Conservation (phyloP, 2,797 vertebrate genomes). For the Naso thynnoides region DNA sequence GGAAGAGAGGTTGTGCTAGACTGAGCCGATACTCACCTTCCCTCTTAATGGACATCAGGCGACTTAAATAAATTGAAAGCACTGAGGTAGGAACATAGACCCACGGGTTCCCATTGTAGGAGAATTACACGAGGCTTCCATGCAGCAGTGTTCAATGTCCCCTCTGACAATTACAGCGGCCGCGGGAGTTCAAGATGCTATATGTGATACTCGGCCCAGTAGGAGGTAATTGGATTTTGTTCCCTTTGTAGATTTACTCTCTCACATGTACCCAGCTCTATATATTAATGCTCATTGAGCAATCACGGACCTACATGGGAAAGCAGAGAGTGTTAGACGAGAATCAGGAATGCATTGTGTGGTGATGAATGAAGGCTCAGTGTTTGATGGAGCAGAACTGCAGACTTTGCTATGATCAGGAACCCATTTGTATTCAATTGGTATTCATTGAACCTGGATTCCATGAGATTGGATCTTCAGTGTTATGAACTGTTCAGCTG, state of each 20-base stretch:
- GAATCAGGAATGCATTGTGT: constrained; percentile 41
- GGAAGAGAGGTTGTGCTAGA: constrained; percentile 28
- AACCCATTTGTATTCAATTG: constrained; percentile 33
- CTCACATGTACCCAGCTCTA: constrained; percentile 46
- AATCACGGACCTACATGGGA: constrained; percentile 58
- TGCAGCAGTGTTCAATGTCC: constrained; percentile 62
- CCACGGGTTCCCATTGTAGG: constrained; percentile 53
- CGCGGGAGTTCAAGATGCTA: constrained; percentile 64
- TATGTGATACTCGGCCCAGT: constrained; percentile 51
- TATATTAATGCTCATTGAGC: constrained; percentile 73
- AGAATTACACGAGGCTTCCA: constrained; percentile 62
- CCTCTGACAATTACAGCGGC: constrained; percentile 66
- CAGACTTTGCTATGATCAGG: constrained; percentile 32
- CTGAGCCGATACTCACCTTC: constrained; percentile 54
- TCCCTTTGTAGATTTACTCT: constrained; percentile 67
- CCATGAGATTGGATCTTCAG: constrained; percentile 30
- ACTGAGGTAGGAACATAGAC: constrained; percentile 54
- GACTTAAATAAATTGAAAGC: constrained; percentile 74
- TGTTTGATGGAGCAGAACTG: constrained; percentile 49
- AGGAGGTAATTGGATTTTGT: constrained; percentile 80
- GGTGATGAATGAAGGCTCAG: constrained; percentile 25
- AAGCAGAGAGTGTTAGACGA: constrained; percentile 9
- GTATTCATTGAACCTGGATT: constrained; percentile 49
- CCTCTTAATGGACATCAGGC: constrained; percentile 68
- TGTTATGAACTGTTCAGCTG: constrained; percentile 17